A percentile compares a stretch with the other conserved stretches of the same genome.
Conservation (phyloP, 2,888 invertebrate genomes). For the Protodeltote pygarga region DNA sequence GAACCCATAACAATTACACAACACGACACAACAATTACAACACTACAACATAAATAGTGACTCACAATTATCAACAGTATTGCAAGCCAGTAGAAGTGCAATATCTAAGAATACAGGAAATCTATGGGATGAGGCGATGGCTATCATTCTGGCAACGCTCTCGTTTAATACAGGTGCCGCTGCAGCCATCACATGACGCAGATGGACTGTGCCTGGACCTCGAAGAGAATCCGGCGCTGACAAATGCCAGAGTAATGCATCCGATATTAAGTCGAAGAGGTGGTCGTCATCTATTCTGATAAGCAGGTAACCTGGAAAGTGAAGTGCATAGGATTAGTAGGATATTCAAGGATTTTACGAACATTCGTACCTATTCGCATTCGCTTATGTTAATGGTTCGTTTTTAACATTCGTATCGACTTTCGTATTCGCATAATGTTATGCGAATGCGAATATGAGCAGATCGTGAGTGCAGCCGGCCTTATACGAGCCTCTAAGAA, state of each 20-base stretch:
- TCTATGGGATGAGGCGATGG: constrained; percentile 54
- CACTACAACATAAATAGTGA: constrained; percentile 1
- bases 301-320: constrained; percentile 70
- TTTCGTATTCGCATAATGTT: too few relatives aligned
- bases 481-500: too few relatives aligned
- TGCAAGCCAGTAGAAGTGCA: constrained; percentile 64
- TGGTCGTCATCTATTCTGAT: constrained; percentile 65
- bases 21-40: too few relatives aligned
- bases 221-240: constrained; percentile 57
- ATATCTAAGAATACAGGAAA: constrained; percentile 66
- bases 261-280: constrained; percentile 62
- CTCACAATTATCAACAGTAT: constrained; percentile 69
- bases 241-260: constrained; percentile 68
- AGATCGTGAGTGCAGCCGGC: too few relatives aligned
- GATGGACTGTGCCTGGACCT: constrained; percentile 37
- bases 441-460: too few relatives aligned
- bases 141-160: constrained; percentile 66
- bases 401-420: too few relatives aligned
- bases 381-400: too few relatives aligned
- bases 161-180: constrained; percentile 59
- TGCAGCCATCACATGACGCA: constrained; percentile 54
- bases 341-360: too few relatives aligned
- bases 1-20: too few relatives aligned
- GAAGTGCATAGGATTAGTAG: too few relatives aligned
- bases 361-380: too few relatives aligned